phyloP scores from a whole-genome alignment of 2,797 vertebrate genomes.

The Myoxocephalus aenaeus region DNA sequence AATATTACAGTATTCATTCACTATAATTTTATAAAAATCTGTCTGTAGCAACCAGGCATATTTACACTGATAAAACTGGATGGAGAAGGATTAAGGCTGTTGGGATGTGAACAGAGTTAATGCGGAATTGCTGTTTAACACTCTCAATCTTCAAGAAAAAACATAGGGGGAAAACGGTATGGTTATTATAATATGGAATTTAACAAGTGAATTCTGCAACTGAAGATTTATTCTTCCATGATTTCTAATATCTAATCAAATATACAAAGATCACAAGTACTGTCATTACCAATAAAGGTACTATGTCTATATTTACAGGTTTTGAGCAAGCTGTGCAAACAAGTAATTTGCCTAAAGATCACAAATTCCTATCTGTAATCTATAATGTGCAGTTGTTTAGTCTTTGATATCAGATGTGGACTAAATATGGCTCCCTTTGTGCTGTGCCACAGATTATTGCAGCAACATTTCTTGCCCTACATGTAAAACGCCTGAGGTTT shows the following conservation, averaged over 20 bases:
- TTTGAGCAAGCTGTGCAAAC: not conserved
- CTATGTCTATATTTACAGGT: not conserved
- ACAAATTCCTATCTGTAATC: constrained; percentile 14
- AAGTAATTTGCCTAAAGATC: constrained; percentile 4
- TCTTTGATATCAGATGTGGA: constrained; percentile 15
- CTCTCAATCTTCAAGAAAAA: not conserved
- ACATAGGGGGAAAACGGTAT: not conserved
- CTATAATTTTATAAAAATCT: not conserved
- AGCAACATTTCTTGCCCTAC: constrained; percentile 16
- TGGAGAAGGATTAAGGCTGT: not conserved
- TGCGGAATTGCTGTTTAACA: not conserved
- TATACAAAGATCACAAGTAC: not conserved
- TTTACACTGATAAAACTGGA: not conserved
- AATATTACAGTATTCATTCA: constrained; percentile 4
- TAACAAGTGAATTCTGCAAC: not conserved
- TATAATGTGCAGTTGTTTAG: not conserved
- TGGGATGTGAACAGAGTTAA: too few relatives aligned
- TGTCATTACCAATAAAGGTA: not conserved
- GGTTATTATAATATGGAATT: not conserved
- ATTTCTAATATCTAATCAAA: not conserved
- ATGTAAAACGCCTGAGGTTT: constrained; percentile 15
- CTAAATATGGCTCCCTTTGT: constrained; percentile 3
- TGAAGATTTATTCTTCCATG: not conserved
- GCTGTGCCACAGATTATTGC: constrained; percentile 10
- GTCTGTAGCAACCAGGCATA: not conserved